A percentile compares a stretch with the other conserved stretches of the same genome.
phyloP scores from a whole-genome alignment of 2,797 vertebrate species.

The Smutsia gigantea region DNA sequence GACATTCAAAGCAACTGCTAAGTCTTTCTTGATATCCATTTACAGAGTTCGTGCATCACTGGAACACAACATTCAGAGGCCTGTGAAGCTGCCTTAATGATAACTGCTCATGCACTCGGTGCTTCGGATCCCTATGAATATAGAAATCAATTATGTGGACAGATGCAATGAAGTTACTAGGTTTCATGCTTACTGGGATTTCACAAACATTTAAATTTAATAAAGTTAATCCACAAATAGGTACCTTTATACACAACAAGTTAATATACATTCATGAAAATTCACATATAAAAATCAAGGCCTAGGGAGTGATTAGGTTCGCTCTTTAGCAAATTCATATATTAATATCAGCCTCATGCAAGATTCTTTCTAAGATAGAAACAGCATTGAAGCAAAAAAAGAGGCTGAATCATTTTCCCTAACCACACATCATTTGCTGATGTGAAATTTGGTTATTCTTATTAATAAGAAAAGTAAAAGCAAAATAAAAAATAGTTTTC shows the following conservation, averaged over 20 bases:
- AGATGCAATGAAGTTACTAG: slow-evolving; percentile 78
- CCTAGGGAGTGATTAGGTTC: slow-evolving; percentile 73
- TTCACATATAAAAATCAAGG: slow-evolving; percentile 69
- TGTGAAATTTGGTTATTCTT: neutral
- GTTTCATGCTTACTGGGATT: slow-evolving; percentile 76
- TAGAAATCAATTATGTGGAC: slow-evolving; percentile 77
- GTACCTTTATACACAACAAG: slow-evolving; percentile 67
- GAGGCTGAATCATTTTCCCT: neutral
- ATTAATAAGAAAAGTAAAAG: neutral
- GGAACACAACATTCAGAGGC: slow-evolving; percentile 13
- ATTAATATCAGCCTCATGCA: slow-evolving; percentile 78
- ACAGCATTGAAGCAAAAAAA: neutral
- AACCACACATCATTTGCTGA: neutral
- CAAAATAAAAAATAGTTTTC: neutral
- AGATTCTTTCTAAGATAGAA: slow-evolving; percentile 66
- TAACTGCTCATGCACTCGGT: neutral
- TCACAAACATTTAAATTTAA: slow-evolving; percentile 77
- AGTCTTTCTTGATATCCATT: slow-evolving; percentile 45
- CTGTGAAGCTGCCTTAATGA: slow-evolving; percentile 60
- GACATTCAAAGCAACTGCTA: neutral
- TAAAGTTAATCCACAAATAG: slow-evolving; percentile 76
- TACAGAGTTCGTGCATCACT: slow-evolving; percentile 32
- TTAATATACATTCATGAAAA: slow-evolving; percentile 77
- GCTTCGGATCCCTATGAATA: slow-evolving; percentile 68
- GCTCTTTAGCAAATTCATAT: slow-evolving; percentile 77